Conservation (phyloP, 2,888 invertebrate genomes). For the Limnephilus auricula region DNA sequence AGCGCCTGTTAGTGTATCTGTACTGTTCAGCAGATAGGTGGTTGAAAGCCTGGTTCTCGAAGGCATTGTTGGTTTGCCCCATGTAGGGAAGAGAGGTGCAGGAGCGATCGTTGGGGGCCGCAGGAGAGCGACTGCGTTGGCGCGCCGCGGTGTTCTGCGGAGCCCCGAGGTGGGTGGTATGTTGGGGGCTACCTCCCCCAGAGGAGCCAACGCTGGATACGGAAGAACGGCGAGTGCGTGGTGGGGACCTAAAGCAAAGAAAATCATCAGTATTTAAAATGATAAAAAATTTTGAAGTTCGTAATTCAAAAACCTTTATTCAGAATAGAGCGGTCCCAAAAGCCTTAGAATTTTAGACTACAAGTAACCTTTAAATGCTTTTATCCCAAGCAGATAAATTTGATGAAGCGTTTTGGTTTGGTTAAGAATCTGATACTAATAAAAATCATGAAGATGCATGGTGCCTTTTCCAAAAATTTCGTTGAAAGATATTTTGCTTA, state of each 20-base stretch:
- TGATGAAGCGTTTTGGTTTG: not conserved
- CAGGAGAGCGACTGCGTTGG: slow-evolving; percentile 64
- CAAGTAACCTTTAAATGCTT: not conserved
- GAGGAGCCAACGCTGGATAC: slow-evolving; percentile 74
- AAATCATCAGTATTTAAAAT: not conserved
- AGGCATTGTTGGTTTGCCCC: slow-evolving; percentile 63
- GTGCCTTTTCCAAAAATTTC: too few species aligned
- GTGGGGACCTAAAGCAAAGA: slow-evolving; percentile 73
- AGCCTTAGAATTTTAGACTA: not conserved
- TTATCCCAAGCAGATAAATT: not conserved
- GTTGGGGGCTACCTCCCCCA: slow-evolving; percentile 69
- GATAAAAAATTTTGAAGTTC: not conserved
- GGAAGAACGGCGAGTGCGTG: slow-evolving; percentile 74
- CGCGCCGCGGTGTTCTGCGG: slow-evolving; percentile 67
- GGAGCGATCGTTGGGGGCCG: slow-evolving; percentile 53
- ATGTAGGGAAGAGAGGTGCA: slow-evolving; percentile 63
- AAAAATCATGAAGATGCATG: too few species aligned
- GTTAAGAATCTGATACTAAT: too few species aligned
- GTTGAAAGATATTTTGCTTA: too few species aligned
- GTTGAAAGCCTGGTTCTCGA: slow-evolving; percentile 64
- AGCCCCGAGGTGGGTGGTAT: slow-evolving; percentile 67
- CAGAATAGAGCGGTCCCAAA: not conserved
- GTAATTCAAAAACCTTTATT: not conserved
- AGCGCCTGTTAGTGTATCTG: slow-evolving; percentile 67
- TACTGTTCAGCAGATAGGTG: slow-evolving; percentile 64